phyloP scores from a whole-genome alignment of 2,113 vertebrate genomes.

The Mobula hypostoma region DNA sequence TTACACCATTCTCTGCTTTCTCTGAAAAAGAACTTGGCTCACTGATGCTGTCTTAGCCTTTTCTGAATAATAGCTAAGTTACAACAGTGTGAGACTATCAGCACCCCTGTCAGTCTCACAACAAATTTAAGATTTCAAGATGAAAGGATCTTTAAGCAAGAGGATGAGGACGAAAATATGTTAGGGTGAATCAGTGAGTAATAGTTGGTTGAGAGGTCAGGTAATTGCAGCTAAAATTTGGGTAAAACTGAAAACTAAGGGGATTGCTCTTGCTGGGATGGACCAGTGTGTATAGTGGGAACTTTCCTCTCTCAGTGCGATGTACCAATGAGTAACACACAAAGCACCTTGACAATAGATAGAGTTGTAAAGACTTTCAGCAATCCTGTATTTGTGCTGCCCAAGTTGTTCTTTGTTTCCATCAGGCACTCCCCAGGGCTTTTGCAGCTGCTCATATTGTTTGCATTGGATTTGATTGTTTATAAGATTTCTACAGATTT shows the following conservation, averaged over 20 bases:
- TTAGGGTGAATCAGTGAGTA: neutral
- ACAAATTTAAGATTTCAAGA: neutral
- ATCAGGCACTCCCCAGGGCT: neutral
- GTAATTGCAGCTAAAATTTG: neutral
- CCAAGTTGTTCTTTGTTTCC: neutral
- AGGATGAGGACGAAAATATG: neutral
- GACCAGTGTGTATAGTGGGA: neutral
- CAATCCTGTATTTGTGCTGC: neutral
- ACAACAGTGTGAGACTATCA: neutral
- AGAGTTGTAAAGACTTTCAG: neutral
- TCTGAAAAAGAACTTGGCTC: no score
- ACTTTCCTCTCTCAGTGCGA: neutral
- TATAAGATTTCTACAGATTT: neutral
- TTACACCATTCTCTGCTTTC: no score
- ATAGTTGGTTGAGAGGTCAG: neutral
- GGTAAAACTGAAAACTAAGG: neutral
- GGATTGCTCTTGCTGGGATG: neutral
- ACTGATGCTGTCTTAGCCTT: neutral
- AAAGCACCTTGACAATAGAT: neutral
- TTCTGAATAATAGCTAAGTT: neutral
- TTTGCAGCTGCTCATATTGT: slow-evolving; percentile 6
- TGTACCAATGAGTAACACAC: neutral
- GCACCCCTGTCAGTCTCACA: neutral
- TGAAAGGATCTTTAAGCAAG: neutral
- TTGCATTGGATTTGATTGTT: neutral